Conservation (phyloP, 2,113 vertebrate species). For the Heloderma charlesbogerti region DNA sequence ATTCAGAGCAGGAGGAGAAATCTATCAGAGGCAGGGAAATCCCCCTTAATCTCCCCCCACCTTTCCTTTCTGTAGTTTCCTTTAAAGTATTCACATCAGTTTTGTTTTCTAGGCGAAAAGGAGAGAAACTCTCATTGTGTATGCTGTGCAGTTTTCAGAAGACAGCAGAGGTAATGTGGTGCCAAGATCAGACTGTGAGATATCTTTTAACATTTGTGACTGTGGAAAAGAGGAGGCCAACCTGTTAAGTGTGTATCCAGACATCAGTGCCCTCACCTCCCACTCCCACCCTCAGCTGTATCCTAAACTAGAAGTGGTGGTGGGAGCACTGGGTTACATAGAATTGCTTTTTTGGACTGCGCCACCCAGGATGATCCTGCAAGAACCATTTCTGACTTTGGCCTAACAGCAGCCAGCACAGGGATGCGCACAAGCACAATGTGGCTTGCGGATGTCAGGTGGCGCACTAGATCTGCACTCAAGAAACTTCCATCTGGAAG, state of each 20-base stretch:
- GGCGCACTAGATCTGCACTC: background rate
- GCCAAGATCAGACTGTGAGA: background rate
- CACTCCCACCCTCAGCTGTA: background rate
- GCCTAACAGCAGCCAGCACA: background rate
- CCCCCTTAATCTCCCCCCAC: background rate
- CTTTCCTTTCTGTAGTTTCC: background rate
- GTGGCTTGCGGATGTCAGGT: background rate
- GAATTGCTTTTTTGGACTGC: background rate
- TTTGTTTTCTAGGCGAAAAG: background rate
- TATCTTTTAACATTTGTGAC: background rate
- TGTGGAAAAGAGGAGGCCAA: background rate
- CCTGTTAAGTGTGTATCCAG: background rate
- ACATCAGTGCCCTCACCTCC: background rate
- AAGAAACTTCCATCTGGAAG: background rate
- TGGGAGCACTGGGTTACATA: background rate
- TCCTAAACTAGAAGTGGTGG: background rate
- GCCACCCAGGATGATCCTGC: background rate
- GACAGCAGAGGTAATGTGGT: background rate
- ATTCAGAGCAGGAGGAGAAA: constrained; percentile 6
- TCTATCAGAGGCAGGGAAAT: background rate
- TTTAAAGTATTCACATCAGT: background rate
- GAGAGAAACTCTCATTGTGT: background rate
- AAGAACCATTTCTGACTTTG: background rate
- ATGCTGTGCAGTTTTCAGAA: background rate
- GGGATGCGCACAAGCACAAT: background rate